Evolutionary conservation across 37 sponge, comb jelly and placozoan genomes (phyloP).

Genomic region (Diacarnus erythraeanus): DNA sequence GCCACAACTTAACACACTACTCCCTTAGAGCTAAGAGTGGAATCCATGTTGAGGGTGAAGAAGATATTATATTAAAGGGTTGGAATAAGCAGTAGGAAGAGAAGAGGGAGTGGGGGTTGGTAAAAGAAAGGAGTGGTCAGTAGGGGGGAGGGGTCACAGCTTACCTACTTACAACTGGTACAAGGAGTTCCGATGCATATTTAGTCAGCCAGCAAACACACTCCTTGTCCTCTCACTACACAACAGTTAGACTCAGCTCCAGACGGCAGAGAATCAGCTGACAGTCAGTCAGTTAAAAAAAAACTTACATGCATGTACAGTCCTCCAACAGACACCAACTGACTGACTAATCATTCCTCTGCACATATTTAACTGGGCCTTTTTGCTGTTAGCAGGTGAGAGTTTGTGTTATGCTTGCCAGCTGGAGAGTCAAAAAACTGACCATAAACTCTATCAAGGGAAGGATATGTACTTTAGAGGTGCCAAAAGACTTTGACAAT

Average conservation of each 20-base stretch:
- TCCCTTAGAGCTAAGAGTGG: too few relatives aligned
- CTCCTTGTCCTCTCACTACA: constrained; percentile 3
- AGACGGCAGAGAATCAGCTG: constrained; percentile 9
- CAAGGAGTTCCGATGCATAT: neutral
- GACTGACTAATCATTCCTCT: constrained; percentile 2
- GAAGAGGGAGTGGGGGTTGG: neutral
- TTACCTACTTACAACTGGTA: neutral
- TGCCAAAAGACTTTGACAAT: too few relatives aligned
- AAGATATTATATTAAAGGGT: too few relatives aligned
- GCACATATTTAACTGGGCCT: constrained; percentile 11
- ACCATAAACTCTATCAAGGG: neutral
- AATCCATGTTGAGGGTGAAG: too few relatives aligned
- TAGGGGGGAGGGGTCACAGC: neutral
- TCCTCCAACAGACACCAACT: neutral
- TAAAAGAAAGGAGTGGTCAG: neutral
- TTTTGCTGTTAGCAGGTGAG: neutral
- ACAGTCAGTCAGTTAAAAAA: neutral
- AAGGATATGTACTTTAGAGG: too few relatives aligned
- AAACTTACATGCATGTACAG: neutral
- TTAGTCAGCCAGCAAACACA: constrained; percentile 12
- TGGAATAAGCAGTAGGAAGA: too few relatives aligned
- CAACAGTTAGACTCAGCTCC: constrained; percentile 15
- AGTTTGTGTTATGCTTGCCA: constrained; percentile 10
- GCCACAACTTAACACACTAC: too few relatives aligned
- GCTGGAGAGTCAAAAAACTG: neutral